phyloP scores from a whole-genome alignment of 2,797 vertebrate species.

The Hydrophis major region DNA sequence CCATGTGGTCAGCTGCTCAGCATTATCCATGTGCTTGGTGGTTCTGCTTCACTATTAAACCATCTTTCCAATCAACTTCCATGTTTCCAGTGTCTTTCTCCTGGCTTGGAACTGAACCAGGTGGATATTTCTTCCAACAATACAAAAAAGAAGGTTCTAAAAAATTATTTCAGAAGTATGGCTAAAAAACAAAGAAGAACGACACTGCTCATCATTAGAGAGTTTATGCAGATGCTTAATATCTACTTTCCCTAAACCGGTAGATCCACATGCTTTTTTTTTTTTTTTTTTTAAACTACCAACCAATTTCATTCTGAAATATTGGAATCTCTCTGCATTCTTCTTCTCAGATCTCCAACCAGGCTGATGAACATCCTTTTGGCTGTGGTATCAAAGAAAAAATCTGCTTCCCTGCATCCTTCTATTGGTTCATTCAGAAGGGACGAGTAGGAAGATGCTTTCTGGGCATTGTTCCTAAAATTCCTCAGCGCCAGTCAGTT shows the following conservation, averaged over 20 bases:
- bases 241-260: not conserved
- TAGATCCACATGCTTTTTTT: not conserved
- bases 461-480: not conserved
- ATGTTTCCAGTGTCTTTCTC: not conserved
- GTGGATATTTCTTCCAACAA: too few relatives aligned
- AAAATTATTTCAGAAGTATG: conserved; percentile 40
- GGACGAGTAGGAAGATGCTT: too few relatives aligned
- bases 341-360: not conserved
- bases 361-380: too few relatives aligned
- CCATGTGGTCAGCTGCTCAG: not conserved
- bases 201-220: not conserved
- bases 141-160: conserved; percentile 44
- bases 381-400: not conserved
- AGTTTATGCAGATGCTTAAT: not conserved
- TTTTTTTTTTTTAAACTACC: not conserved
- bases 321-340: not conserved
- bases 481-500: not conserved
- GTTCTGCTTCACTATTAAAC: not conserved
- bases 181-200: not conserved
- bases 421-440: not conserved
- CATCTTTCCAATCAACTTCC: not conserved
- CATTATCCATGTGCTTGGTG: too few relatives aligned
- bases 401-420: not conserved
- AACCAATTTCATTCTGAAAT: not conserved
- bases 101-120: too few relatives aligned